phyloP scores from a whole-genome alignment of 2,797 vertebrate species.

The Lateolabrax maculatus region DNA sequence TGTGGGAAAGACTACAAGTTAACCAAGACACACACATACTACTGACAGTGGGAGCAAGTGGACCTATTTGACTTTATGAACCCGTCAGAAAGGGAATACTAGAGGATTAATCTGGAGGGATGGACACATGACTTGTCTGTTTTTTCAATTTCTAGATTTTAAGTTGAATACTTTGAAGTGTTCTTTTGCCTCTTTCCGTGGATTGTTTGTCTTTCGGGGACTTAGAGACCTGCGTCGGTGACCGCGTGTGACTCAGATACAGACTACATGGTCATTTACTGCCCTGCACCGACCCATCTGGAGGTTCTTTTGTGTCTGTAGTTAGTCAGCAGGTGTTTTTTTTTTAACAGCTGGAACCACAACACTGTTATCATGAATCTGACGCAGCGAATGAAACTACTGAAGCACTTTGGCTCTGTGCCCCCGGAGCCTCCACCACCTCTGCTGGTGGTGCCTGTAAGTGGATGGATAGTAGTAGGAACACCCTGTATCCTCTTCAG shows the following conservation, averaged over 20 bases:
- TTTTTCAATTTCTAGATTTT: not conserved
- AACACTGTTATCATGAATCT: slow-evolving; percentile 70
- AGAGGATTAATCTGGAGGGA: not conserved
- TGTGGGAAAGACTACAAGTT: slow-evolving; percentile 65
- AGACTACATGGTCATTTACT: not conserved
- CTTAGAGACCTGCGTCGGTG: not conserved
- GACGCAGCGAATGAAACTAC: slow-evolving; percentile 73
- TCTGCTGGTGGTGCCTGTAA: slow-evolving; percentile 80
- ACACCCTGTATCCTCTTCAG: not conserved
- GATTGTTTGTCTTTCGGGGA: slow-evolving; percentile 9
- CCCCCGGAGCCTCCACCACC: slow-evolving; percentile 76
- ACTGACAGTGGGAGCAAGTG: slow-evolving; percentile 49
- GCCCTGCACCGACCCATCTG: not conserved
- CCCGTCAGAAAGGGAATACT: not conserved
- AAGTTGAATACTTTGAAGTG: not conserved
- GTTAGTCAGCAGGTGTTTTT: slow-evolving; percentile 6
- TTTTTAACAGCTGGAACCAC: not conserved
- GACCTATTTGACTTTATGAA: slow-evolving; percentile 46
- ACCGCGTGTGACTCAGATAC: slow-evolving; percentile 7
- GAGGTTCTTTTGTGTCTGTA: not conserved
- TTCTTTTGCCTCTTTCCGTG: not conserved
- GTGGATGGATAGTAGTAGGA: slow-evolving; percentile 35
- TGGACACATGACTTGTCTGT: not conserved
- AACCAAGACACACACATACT: slow-evolving; percentile 43
- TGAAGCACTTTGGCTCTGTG: slow-evolving; percentile 80